phyloP scores from a whole-genome alignment of 2,113 vertebrate genomes.

The Fukomys damarensis region DNA sequence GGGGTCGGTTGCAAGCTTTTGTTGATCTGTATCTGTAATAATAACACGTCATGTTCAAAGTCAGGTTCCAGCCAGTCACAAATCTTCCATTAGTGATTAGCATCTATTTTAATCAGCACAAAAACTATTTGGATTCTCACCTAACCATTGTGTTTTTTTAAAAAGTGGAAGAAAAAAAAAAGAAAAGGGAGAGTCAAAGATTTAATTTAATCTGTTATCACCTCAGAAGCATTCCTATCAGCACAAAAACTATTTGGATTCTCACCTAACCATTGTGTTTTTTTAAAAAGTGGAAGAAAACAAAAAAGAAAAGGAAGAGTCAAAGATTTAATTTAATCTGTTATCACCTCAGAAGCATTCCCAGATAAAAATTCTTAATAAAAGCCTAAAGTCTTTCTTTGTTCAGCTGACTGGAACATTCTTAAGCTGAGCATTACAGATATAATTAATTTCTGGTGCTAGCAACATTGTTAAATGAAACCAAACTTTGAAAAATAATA shows the following conservation, averaged over 20 bases:
- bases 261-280: background rate
- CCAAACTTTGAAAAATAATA: slow-evolving; percentile 60
- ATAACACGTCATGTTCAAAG: background rate
- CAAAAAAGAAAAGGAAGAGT: background rate
- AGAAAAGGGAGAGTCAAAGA: background rate
- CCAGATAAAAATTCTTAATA: slow-evolving; percentile 47
- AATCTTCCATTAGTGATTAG: slow-evolving; percentile 12
- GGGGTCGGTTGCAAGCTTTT: background rate
- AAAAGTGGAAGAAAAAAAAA: background rate
- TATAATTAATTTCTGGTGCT: slow-evolving; percentile 42
- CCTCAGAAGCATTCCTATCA: no score
- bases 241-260: background rate
- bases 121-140: background rate
- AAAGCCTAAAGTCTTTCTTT: slow-evolving; percentile 10
- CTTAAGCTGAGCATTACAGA: background rate
- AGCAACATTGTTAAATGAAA: slow-evolving; percentile 49
- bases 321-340: background rate
- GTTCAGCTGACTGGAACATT: background rate
- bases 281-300: background rate
- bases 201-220: slow-evolving; percentile 1
- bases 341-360: slow-evolving; percentile 30
- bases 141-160: background rate
- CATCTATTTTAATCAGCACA: background rate
- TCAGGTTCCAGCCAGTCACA: background rate
- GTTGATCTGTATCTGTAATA: background rate